These are phyloP conservation scores for Tyrophagus putrescentiae DNA, from an alignment of 1,140 invertebrate species.

Conservation along the genomic window DNA sequence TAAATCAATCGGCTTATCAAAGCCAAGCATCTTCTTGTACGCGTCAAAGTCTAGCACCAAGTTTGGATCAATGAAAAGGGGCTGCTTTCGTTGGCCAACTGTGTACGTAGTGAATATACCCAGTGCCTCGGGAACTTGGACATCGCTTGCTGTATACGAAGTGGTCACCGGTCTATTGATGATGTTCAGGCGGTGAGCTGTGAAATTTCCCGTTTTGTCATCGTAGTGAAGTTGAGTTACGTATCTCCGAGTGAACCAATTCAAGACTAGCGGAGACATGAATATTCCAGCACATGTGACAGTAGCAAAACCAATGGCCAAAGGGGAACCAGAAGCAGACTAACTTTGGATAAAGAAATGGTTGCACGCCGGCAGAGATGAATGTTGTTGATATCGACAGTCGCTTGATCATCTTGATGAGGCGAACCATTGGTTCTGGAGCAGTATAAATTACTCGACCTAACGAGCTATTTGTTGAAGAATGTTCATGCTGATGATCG, in stretches of 20 bases:
- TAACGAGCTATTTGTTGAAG: too few species aligned
- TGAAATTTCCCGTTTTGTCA: constrained; percentile 28
- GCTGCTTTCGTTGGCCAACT: constrained; percentile 40
- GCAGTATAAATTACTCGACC: constrained; percentile 44
- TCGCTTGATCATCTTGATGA: constrained; percentile 55
- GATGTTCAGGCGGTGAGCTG: constrained; percentile 23
- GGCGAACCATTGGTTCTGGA: constrained; percentile 45
- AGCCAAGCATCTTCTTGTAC: constrained; percentile 71
- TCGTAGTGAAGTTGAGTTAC: constrained; percentile 58
- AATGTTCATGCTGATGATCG: too few species aligned
- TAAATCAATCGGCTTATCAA: constrained; percentile 46
- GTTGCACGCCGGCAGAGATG: constrained; percentile 51
- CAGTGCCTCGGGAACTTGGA: constrained; percentile 54
- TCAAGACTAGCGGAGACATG: constrained; percentile 61
- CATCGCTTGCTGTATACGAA: constrained; percentile 55
- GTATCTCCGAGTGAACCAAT: constrained; percentile 69
- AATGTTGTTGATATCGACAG: constrained; percentile 61
- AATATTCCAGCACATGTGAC: constrained; percentile 62
- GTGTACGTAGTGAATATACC: constrained; percentile 64
- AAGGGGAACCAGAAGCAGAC: constrained; percentile 34
- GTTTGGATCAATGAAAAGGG: constrained; percentile 57
- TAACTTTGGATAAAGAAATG: constrained; percentile 47
- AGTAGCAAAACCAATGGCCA: constrained; percentile 44
- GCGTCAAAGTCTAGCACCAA: constrained; percentile 51
- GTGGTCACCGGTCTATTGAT: constrained; percentile 37